Conservation (phyloP, 2,113 vertebrate species). For the Alces alces region DNA sequence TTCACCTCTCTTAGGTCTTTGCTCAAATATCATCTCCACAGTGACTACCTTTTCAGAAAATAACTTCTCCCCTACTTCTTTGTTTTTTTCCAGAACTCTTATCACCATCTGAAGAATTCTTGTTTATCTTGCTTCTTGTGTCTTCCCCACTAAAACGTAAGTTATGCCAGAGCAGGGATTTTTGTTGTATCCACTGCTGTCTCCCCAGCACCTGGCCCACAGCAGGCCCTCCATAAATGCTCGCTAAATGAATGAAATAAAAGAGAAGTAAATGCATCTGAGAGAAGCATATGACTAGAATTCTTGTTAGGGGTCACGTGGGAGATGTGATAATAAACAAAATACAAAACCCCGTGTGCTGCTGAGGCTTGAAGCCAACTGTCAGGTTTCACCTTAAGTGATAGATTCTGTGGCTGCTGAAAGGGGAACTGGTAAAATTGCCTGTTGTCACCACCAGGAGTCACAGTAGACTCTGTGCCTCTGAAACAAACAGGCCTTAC, state of each 20-base stretch:
- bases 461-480: constrained; percentile 30
- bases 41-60: not conserved
- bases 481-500: constrained; percentile 7
- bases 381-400: not conserved
- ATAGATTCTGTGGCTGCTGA: not conserved
- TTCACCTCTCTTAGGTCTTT: not conserved
- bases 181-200: not conserved
- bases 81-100: not conserved
- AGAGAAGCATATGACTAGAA: not conserved
- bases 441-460: constrained; percentile 49
- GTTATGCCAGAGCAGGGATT: not conserved
- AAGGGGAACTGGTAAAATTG: constrained; percentile 22
- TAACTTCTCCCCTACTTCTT: not conserved
- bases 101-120: not conserved
- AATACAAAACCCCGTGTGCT: not conserved
- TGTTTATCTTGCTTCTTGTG: not conserved
- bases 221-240: not conserved
- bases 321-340: not conserved
- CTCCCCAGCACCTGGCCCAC: not conserved
- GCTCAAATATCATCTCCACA: not conserved
- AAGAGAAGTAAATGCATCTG: not conserved
- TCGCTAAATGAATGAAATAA: not conserved
- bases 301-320: not conserved
- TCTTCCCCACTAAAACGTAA: not conserved
- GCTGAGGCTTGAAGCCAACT: not conserved